These are phyloP conservation scores for Luscinia megarhynchos DNA, from an alignment of 2,797 vertebrate species.

Conservation along the genomic window DNA sequence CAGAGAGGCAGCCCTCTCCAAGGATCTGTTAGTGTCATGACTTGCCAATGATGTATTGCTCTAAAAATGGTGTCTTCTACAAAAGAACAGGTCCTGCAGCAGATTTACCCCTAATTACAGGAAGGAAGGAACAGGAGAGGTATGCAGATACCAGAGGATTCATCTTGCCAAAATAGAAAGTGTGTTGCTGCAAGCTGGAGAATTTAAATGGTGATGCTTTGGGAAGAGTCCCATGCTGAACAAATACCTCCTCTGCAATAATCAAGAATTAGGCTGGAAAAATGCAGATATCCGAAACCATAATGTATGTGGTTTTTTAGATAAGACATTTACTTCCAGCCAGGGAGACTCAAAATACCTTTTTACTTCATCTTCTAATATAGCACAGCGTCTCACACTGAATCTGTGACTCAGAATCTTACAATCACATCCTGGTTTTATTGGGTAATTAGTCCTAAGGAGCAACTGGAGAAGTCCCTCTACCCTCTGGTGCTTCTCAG, in stretches of 20 bases:
- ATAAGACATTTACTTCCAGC: conserved; percentile 43
- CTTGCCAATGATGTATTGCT: conserved; percentile 74
- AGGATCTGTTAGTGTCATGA: conserved; percentile 67
- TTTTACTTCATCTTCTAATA: conserved; percentile 45
- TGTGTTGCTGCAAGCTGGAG: conserved; percentile 47
- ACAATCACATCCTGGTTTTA: conserved; percentile 63
- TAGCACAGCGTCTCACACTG: not conserved
- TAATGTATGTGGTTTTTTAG: conserved; percentile 35
- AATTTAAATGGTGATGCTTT: conserved; percentile 47
- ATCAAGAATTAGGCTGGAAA: conserved; percentile 15
- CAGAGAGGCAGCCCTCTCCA: not conserved
- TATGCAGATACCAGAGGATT: conserved; percentile 71
- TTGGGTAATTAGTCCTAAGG: conserved; percentile 51
- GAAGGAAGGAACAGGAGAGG: conserved; percentile 76
- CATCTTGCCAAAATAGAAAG: conserved; percentile 73
- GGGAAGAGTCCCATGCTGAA: conserved; percentile 18
- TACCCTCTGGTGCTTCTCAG: not conserved
- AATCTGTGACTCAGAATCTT: conserved; percentile 44
- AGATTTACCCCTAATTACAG: conserved; percentile 78
- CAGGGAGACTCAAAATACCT: conserved; percentile 52
- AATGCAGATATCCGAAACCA: conserved; percentile 54
- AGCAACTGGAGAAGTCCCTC: conserved; percentile 42
- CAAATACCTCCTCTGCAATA: conserved; percentile 36
- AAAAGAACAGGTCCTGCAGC: conserved; percentile 71
- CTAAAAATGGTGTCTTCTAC: conserved; percentile 68